These are phyloP conservation scores for Champsocephalus esox DNA, from an alignment of 2,797 vertebrate species.

Conservation along the genomic window DNA sequence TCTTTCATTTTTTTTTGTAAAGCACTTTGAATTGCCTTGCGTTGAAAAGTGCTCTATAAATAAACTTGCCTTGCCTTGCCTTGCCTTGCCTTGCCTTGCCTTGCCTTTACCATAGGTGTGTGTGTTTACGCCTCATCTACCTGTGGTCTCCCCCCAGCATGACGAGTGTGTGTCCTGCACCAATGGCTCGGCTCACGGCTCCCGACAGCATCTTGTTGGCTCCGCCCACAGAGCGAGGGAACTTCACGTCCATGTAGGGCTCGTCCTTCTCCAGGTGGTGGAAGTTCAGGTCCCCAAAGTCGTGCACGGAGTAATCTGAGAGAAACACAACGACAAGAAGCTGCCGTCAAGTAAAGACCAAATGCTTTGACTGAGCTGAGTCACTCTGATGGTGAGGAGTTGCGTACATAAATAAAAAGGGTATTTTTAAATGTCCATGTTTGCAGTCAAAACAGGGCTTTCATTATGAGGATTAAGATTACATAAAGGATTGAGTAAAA, in stretches of 20 bases:
- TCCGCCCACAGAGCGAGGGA: constrained; percentile 92
- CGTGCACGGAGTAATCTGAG: constrained; percentile 91
- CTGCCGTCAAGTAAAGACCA: not conserved
- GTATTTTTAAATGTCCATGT: too few relatives aligned
- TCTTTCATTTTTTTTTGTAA: too few relatives aligned
- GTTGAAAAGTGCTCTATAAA: too few relatives aligned
- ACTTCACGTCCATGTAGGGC: constrained; percentile 89
- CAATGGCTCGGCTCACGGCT: constrained; percentile 89
- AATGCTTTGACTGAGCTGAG: not conserved
- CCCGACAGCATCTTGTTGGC: constrained; percentile 90
- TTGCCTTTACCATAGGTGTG: too few relatives aligned
- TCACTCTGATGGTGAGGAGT: not conserved
- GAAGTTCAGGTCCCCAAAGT: constrained; percentile 95
- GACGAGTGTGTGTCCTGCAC: constrained; percentile 91
- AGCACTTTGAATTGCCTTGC: too few relatives aligned
- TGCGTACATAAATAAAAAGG: too few relatives aligned
- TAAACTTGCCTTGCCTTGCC: too few relatives aligned
- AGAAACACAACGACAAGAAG: not conserved
- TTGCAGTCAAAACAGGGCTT: too few relatives aligned
- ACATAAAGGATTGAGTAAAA: not conserved
- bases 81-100: too few relatives aligned
- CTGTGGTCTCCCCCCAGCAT: constrained; percentile 98
- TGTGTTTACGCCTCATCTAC: constrained; percentile 68
- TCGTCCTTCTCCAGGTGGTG: constrained; percentile 90
- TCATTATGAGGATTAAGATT: too few relatives aligned